Evolutionary conservation across 2,888 invertebrate species (phyloP).

Genomic region (Heliconius hortense): DNA sequence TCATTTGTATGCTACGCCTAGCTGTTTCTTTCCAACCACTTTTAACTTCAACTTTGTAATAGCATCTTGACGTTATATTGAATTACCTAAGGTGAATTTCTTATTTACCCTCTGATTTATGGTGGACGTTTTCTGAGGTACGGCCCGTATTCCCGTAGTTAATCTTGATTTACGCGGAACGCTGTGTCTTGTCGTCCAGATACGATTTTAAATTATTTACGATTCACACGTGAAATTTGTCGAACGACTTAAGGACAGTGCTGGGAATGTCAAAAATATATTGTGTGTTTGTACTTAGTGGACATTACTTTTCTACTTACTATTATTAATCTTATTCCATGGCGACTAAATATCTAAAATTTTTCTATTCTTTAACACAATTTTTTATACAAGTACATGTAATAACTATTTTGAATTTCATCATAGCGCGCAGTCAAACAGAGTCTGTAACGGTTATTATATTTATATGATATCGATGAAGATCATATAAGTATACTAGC

Average conservation of each 20-base stretch:
- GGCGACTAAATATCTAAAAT: too few relatives aligned
- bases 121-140: slow-evolving; percentile 69
- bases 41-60: slow-evolving; percentile 14
- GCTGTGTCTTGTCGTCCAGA: slow-evolving; percentile 62
- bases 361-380: too few relatives aligned
- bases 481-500: too few relatives aligned
- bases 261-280: neutral
- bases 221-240: slow-evolving; percentile 55
- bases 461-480: too few relatives aligned
- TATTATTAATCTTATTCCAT: neutral
- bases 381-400: too few relatives aligned
- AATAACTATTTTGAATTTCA: too few relatives aligned
- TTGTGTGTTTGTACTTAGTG: neutral
- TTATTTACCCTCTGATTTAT: slow-evolving; percentile 74
- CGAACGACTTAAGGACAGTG: slow-evolving; percentile 33
- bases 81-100: slow-evolving; percentile 73
- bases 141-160: slow-evolving; percentile 67
- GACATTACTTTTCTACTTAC: neutral
- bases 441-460: too few relatives aligned
- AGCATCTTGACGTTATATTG: slow-evolving; percentile 69
- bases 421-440: too few relatives aligned
- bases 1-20: neutral
- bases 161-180: slow-evolving; percentile 75
- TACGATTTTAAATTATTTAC: slow-evolving; percentile 69
- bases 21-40: neutral